Conservation (phyloP, 2,888 invertebrate genomes). For the Scelioninae gen. 1 region DNA sequence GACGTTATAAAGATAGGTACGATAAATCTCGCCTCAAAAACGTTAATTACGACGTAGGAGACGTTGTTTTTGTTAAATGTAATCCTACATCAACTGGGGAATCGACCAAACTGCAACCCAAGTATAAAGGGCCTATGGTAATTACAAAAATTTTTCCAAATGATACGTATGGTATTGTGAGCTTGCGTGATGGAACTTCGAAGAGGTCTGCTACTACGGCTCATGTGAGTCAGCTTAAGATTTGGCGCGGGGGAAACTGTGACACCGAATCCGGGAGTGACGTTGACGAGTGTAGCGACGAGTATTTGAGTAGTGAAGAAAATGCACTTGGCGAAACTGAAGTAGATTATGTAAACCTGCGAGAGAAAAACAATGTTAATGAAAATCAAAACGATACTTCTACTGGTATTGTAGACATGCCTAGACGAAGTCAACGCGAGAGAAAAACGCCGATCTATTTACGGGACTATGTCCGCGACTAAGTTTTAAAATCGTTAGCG, state of each 20-base stretch:
- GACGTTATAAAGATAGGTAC: conserved; percentile 41
- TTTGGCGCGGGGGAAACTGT: conserved; percentile 23
- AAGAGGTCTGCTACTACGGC: conserved; percentile 10
- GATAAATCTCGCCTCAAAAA: conserved; percentile 39
- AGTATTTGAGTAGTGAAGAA: neutral
- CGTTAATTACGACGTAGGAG: conserved; percentile 39
- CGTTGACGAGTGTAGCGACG: conserved; percentile 11
- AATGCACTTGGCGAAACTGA: too few relatives aligned
- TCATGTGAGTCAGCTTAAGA: conserved; percentile 34
- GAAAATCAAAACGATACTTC: too few relatives aligned
- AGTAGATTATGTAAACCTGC: too few relatives aligned
- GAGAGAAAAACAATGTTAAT: too few relatives aligned
- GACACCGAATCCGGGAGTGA: neutral
- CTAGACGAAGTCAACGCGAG: too few relatives aligned
- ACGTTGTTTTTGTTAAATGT: conserved; percentile 44
- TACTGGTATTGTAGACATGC: too few relatives aligned
- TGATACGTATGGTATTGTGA: conserved; percentile 42
- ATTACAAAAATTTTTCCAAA: conserved; percentile 25
- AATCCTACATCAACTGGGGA: conserved; percentile 40
- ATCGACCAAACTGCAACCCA: conserved; percentile 37
- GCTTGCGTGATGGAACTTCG: neutral
- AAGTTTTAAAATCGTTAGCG: too few relatives aligned
- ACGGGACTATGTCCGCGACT: too few relatives aligned
- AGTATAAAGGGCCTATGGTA: conserved; percentile 39
- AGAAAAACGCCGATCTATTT: too few relatives aligned